Evolutionary conservation across 2,888 invertebrate genomes (phyloP).

Genomic region (Drosophila mayaguana): DNA sequence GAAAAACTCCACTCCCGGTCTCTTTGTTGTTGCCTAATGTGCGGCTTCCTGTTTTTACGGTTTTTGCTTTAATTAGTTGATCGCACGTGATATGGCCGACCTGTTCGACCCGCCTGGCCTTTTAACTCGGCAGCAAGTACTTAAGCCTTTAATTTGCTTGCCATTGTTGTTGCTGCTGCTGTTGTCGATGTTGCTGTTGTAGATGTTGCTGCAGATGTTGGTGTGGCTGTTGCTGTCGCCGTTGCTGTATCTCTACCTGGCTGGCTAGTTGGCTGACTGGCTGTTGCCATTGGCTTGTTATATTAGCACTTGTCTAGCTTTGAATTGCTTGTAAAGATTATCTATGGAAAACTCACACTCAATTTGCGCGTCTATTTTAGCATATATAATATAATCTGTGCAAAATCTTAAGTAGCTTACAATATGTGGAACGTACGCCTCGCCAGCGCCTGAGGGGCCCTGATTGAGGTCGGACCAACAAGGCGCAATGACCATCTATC

Average conservation of each 20-base stretch:
- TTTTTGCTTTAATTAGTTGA: slow-evolving; percentile 77
- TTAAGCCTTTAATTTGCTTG: slow-evolving; percentile 62
- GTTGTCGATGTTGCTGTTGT: slow-evolving; percentile 15
- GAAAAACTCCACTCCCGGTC: slow-evolving; percentile 10
- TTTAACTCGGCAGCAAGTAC: slow-evolving; percentile 40
- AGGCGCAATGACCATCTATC: slow-evolving; percentile 61
- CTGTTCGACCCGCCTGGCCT: slow-evolving; percentile 38
- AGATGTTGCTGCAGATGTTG: slow-evolving; percentile 36
- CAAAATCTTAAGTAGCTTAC: slow-evolving; percentile 79
- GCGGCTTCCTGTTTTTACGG: slow-evolving; percentile 76
- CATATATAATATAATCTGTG: slow-evolving; percentile 75
- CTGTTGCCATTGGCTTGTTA: slow-evolving; percentile 59
- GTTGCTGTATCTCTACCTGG: slow-evolving; percentile 37
- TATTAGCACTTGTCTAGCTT: slow-evolving; percentile 77
- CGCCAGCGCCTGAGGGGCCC: slow-evolving; percentile 22
- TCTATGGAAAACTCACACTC: slow-evolving; percentile 78
- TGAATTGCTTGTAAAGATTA: slow-evolving; percentile 79
- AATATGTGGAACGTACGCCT: slow-evolving; percentile 56
- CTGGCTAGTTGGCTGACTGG: slow-evolving; percentile 9
- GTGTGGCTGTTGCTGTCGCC: slow-evolving; percentile 16
- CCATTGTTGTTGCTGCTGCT: slow-evolving; percentile 46
- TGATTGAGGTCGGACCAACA: slow-evolving; percentile 53
- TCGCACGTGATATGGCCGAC: slow-evolving; percentile 73
- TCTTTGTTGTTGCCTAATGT: slow-evolving; percentile 66
- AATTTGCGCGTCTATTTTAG: slow-evolving; percentile 78